These are phyloP conservation scores for Clarias batrachus DNA, from an alignment of 2,113 vertebrate species.

Conservation along the genomic window DNA sequence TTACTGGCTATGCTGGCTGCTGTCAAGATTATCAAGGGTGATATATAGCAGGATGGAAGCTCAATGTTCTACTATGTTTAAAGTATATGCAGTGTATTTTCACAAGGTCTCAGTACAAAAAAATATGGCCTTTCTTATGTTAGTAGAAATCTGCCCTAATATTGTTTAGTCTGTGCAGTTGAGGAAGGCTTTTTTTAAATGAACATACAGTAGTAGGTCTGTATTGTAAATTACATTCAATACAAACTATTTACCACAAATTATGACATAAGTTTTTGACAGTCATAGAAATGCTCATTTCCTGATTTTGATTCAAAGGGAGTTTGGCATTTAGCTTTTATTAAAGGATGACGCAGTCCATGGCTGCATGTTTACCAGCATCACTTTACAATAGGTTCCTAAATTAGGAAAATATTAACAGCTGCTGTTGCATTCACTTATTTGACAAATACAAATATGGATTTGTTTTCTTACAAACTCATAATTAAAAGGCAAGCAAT, in stretches of 20 bases:
- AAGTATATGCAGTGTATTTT: constrained; percentile 46
- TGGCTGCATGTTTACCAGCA: constrained; percentile 29
- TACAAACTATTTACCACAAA: constrained; percentile 46
- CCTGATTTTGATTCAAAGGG: neutral
- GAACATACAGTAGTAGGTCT: constrained; percentile 48
- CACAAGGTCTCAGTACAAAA: constrained; percentile 17
- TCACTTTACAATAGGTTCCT: constrained; percentile 43
- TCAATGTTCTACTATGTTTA: constrained; percentile 53
- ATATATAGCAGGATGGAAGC: constrained; percentile 58
- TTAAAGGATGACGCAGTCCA: neutral
- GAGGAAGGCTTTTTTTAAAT: constrained; percentile 52
- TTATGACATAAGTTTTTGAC: constrained; percentile 32
- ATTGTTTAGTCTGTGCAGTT: constrained; percentile 40
- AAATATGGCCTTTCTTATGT: constrained; percentile 17
- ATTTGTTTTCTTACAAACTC: constrained; percentile 17
- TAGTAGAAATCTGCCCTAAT: constrained; percentile 35
- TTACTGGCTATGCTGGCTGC: constrained; percentile 68
- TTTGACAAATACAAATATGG: constrained; percentile 38
- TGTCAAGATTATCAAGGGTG: constrained; percentile 62
- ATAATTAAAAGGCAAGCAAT: constrained; percentile 38
- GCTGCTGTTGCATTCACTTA: constrained; percentile 37
- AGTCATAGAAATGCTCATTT: neutral
- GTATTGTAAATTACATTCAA: constrained; percentile 26
- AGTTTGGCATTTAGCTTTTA: neutral
- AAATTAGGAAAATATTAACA: constrained; percentile 36